These are phyloP conservation scores for Labeo rohita DNA, from an alignment of 2,113 vertebrate species.

Conservation along the genomic window DNA sequence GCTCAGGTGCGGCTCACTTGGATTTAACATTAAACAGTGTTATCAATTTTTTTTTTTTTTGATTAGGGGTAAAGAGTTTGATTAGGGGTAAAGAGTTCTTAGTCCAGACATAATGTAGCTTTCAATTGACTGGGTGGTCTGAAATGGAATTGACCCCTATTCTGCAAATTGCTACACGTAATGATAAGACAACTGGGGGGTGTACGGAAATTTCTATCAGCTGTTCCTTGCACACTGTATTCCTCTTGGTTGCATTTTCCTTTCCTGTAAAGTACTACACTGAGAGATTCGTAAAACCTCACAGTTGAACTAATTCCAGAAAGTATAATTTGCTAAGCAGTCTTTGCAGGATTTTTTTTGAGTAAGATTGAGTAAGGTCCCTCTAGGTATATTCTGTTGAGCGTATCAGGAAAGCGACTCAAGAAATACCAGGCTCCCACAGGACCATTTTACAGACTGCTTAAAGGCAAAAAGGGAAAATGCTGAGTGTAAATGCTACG, in stretches of 20 bases:
- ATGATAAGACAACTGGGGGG: neutral
- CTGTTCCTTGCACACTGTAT: neutral
- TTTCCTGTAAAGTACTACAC: neutral
- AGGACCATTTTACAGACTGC: conserved; percentile 16
- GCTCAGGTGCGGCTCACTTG: no score
- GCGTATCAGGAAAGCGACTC: neutral
- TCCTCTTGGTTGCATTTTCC: neutral
- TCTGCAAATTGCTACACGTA: neutral
- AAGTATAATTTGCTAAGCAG: neutral
- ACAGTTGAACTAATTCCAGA: neutral
- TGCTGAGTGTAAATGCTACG: neutral
- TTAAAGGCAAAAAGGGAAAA: neutral
- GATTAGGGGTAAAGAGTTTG: neutral
- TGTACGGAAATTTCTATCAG: neutral
- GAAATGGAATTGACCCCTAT: neutral
- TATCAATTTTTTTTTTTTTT: neutral
- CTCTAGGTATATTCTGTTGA: neutral
- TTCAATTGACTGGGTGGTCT: neutral
- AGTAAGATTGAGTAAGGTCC: neutral
- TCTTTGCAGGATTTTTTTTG: neutral
- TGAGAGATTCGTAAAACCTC: neutral
- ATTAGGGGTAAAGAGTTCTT: neutral
- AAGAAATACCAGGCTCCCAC: conserved; percentile 13
- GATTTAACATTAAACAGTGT: no score
- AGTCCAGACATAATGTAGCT: neutral